Conservation (phyloP, 1,140 invertebrate genomes). For the Trachymyrmex cornetzi region DNA sequence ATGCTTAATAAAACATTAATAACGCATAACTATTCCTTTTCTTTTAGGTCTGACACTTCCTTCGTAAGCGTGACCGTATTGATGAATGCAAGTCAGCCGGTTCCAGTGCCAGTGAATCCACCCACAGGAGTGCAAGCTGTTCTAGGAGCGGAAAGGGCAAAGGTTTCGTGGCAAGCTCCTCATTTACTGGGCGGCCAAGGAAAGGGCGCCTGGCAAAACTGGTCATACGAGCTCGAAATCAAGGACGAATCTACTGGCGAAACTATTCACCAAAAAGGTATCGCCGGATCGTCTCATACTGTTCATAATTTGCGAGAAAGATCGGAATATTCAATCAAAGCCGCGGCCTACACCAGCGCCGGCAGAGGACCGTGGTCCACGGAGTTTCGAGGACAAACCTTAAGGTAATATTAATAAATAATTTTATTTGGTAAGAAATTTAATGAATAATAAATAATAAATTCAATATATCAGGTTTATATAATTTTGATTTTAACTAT, state of each 20-base stretch:
- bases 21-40: not conserved
- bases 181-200: slow-evolving; percentile 92
- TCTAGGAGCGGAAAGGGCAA: slow-evolving; percentile 91
- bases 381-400: slow-evolving; percentile 90
- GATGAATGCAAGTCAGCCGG: slow-evolving; percentile 91
- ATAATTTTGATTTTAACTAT: not conserved
- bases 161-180: slow-evolving; percentile 93
- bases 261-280: slow-evolving; percentile 86
- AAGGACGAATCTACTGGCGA: slow-evolving; percentile 87
- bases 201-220: slow-evolving; percentile 93
- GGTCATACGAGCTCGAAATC: slow-evolving; percentile 94
- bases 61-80: slow-evolving; percentile 88
- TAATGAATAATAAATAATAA: not conserved
- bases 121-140: slow-evolving; percentile 93
- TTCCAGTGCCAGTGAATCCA: slow-evolving; percentile 92
- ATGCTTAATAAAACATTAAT: not conserved
- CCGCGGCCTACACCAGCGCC: slow-evolving; percentile 91
- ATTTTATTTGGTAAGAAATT: not conserved
- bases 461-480: not conserved
- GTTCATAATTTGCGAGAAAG: slow-evolving; percentile 91
- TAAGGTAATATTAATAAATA: slow-evolving; percentile 82
- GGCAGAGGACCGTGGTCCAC: slow-evolving; percentile 94
- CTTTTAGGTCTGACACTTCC: slow-evolving; percentile 80
- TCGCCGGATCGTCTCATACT: slow-evolving; percentile 89
- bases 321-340: slow-evolving; percentile 92